Evolutionary conservation across 2,797 vertebrate species (phyloP).

Genomic region (Cynopterus sphinx): DNA sequence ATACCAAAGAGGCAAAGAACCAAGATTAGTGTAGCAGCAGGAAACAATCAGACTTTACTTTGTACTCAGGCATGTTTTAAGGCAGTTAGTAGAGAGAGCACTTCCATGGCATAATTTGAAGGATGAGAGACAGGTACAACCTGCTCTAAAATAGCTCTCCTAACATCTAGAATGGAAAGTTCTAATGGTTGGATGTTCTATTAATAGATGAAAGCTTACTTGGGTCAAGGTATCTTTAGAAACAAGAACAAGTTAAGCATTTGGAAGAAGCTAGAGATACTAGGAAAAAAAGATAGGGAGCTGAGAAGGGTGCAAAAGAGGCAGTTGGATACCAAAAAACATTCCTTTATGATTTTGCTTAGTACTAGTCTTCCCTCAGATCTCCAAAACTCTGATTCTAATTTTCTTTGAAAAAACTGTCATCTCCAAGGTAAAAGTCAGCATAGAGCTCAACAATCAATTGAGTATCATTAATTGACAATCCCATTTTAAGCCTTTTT

Average conservation of each 20-base stretch:
- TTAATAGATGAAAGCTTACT: neutral
- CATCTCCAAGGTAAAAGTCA: neutral
- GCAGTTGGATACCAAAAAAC: neutral
- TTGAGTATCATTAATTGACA: neutral
- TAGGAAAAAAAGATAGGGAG: neutral
- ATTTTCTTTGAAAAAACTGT: constrained; percentile 34
- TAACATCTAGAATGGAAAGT: neutral
- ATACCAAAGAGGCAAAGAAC: neutral
- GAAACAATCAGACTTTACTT: neutral
- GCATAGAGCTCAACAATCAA: neutral
- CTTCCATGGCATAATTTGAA: neutral
- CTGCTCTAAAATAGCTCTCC: constrained; percentile 4
- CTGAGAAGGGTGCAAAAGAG: neutral
- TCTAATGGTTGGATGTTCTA: neutral
- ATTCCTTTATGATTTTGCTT: neutral
- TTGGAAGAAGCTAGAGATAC: neutral
- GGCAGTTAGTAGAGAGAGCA: neutral
- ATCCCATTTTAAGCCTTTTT: neutral
- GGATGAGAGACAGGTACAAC: neutral
- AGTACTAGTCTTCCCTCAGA: neutral
- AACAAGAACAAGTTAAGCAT: neutral
- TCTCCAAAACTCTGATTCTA: constrained; percentile 20
- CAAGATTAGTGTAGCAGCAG: neutral
- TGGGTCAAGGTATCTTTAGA: constrained; percentile 5
- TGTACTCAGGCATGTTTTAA: neutral